Base-by-base conservation (phyloP, 2,113 vertebrate genomes). In the Oncorhynchus nerka region DNA sequence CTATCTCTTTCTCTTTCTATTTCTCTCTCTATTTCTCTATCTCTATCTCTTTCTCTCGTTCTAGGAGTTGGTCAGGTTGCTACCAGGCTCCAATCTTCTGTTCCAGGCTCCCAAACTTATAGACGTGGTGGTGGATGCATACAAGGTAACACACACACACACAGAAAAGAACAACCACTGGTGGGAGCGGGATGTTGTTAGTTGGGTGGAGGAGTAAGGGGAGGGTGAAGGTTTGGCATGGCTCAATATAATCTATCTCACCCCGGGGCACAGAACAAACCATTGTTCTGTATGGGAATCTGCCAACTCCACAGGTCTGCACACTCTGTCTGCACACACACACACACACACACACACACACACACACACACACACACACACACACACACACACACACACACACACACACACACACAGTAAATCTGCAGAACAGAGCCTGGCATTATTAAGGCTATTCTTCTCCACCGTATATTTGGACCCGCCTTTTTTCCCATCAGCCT, bases 91-190 rank as follows among this genome's bases (percentile, higher is more conserved):
- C 77, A 95, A 94, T 79, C 93, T 99, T 84, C 93, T 96, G 86
- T 94, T 95, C 76, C 95, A 97, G 89, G 95, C 96, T 81, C 92
- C 95, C n/a, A 98, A 96, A 87, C 94, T 99, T n/a, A 96, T 96
- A 78, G 95, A 98, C 78, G 88, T 99, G 84, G 97, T 99, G 78
- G 93, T 97, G 79, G 95, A 96, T 26, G 94, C 96, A 64, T 99
- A 98, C 90, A 95, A 97, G 96, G 98, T 99, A 94, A n/a, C 74
- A 12, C 64, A 28, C 64, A 67, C 65, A 32, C 74, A 12, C 71
- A 5, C 67, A 20, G 8, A 69, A 65, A 62, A 7, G 12, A 22
- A 73, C 70, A 75, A 74, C 57, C 73, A 67, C 51, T 16, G 61
- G 32, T 48, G 32, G 61, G 67, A 19, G 26, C 34, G 49, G 48